These are phyloP conservation scores for Platerodrilus igneus DNA, from an alignment of 2,888 invertebrate species.

Conservation along the genomic window DNA sequence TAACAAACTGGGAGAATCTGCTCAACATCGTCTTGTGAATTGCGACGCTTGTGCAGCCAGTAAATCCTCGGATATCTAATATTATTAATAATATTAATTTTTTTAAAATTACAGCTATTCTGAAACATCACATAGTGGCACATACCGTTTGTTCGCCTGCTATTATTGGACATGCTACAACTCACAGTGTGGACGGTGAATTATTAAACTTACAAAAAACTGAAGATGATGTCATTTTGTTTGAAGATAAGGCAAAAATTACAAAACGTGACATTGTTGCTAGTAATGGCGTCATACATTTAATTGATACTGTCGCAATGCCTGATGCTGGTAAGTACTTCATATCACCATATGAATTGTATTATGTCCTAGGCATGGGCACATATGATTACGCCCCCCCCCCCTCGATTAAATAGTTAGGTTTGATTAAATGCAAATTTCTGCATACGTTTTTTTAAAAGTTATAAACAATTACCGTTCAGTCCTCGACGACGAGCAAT, in stretches of 20 bases:
- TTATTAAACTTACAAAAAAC: constrained; percentile 50
- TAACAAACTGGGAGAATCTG: constrained; percentile 52
- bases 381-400: too few species aligned
- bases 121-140: constrained; percentile 63
- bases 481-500: too few species aligned
- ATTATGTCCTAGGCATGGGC: too few species aligned
- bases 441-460: too few species aligned
- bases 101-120: constrained; percentile 50
- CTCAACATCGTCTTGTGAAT: constrained; percentile 52
- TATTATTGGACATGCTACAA: constrained; percentile 52
- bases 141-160: constrained; percentile 63
- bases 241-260: constrained; percentile 57
- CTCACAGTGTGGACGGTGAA: constrained; percentile 52
- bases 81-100: constrained; percentile 8
- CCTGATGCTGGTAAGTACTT: constrained; percentile 53
- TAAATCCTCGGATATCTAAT: constrained; percentile 40
- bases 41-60: constrained; percentile 58
- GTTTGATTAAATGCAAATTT: too few species aligned
- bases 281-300: constrained; percentile 67
- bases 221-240: constrained; percentile 52
- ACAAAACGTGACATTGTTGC: constrained; percentile 59
- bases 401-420: too few species aligned
- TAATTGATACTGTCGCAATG: constrained; percentile 61
- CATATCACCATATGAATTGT: too few species aligned
- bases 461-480: too few species aligned